phyloP scores from a whole-genome alignment of 1,140 invertebrate genomes.

The Eupeodes corollae region DNA sequence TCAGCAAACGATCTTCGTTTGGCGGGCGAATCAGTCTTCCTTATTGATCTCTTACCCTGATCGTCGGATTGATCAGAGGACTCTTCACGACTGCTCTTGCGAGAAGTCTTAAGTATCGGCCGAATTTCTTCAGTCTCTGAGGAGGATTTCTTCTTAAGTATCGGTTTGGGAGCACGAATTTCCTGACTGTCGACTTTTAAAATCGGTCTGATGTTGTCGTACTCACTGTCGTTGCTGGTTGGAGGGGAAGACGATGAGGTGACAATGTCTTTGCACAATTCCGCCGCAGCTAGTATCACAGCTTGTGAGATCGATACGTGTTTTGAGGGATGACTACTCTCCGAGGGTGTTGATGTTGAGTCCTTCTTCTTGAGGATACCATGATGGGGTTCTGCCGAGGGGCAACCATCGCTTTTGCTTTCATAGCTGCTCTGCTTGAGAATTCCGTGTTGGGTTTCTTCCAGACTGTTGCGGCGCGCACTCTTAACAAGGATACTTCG shows the following conservation, averaged over 20 bases:
- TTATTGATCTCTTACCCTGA: slow-evolving; percentile 18
- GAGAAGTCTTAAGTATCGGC: slow-evolving; percentile 67
- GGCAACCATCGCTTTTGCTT: slow-evolving; percentile 44
- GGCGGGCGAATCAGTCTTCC: slow-evolving; percentile 30
- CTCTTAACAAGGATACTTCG: slow-evolving; percentile 34
- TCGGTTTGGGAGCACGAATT: slow-evolving; percentile 52
- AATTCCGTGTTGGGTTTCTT: slow-evolving; percentile 48
- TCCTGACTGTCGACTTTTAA: slow-evolving; percentile 45
- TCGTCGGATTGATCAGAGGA: slow-evolving; percentile 7
- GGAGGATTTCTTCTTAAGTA: slow-evolving; percentile 73
- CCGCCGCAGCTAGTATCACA: slow-evolving; percentile 52
- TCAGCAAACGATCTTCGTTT: slow-evolving; percentile 25
- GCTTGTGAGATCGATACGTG: slow-evolving; percentile 61
- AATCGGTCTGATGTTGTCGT: slow-evolving; percentile 59
- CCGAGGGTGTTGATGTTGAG: slow-evolving; percentile 45
- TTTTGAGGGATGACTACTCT: slow-evolving; percentile 36
- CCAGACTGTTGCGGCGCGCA: slow-evolving; percentile 39
- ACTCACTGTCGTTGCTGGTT: slow-evolving; percentile 35
- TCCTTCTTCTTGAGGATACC: slow-evolving; percentile 63
- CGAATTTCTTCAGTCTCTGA: slow-evolving; percentile 56
- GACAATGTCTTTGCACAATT: slow-evolving; percentile 23
- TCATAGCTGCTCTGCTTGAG: slow-evolving; percentile 54
- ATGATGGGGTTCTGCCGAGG: slow-evolving; percentile 51
- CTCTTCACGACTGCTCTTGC: slow-evolving; percentile 45
- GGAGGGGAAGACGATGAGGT: slow-evolving; percentile 9